phyloP scores from a whole-genome alignment of 2,888 invertebrate genomes.

The Dione vanillae region DNA sequence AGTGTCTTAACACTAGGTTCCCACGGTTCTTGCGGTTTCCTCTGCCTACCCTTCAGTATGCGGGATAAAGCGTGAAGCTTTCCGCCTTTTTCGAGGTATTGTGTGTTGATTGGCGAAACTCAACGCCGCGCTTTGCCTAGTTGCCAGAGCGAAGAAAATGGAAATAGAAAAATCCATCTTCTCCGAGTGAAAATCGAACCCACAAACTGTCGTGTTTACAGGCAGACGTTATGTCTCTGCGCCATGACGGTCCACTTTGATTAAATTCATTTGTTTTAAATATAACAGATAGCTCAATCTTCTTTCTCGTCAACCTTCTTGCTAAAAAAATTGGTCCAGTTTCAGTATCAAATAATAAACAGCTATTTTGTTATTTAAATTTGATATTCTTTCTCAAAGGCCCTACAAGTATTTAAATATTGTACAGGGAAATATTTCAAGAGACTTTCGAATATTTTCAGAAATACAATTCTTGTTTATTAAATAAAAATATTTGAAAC shows the following conservation, averaged over 20 bases:
- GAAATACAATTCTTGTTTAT: background rate
- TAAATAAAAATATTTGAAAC: background rate
- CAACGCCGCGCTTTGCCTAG: too few species aligned
- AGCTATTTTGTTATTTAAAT: constrained; percentile 50
- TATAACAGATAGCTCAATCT: background rate
- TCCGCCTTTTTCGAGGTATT: too few species aligned
- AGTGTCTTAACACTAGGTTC: too few species aligned
- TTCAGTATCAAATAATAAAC: constrained; percentile 45
- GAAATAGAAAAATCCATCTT: too few species aligned
- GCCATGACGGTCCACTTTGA: too few species aligned
- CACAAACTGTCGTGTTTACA: too few species aligned
- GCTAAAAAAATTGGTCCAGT: constrained; percentile 43
- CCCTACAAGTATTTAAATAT: constrained; percentile 27
- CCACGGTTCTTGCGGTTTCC: too few species aligned
- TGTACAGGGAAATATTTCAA: background rate
- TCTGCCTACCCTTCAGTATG: background rate
- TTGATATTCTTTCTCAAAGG: constrained; percentile 34
- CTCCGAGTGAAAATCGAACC: too few species aligned
- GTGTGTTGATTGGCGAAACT: too few species aligned
- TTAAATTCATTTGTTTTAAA: too few species aligned
- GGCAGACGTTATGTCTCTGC: too few species aligned
- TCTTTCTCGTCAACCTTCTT: background rate
- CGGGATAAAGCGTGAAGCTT: background rate
- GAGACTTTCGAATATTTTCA: background rate
- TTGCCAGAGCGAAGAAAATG: too few species aligned